Percentiles rank a stretch among this genome's conserved stretches.
Evolutionary conservation across 2,113 vertebrate species (phyloP).

Genomic region (Bombycilla garrulus): DNA sequence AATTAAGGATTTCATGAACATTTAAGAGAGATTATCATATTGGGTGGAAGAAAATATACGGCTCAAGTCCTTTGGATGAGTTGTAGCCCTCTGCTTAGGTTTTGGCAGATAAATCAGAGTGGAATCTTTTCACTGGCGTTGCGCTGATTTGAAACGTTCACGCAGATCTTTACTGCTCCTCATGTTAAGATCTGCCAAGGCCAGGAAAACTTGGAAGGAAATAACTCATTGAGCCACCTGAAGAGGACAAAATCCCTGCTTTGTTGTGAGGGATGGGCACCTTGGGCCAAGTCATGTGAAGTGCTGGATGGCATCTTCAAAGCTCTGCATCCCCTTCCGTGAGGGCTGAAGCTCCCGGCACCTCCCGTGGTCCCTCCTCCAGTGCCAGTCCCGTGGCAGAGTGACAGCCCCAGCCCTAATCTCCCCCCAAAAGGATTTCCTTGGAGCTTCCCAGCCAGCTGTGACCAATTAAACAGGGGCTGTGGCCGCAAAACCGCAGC

Average conservation of each 20-base stretch:
- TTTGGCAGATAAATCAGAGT: not conserved
- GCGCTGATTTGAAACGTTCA: not conserved
- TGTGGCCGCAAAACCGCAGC: not conserved
- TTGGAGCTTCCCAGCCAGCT: not conserved
- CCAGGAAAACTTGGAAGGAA: not conserved
- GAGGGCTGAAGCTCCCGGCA: not conserved
- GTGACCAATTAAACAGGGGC: not conserved
- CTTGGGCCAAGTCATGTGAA: not conserved
- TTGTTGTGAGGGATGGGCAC: not conserved
- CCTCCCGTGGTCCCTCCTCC: not conserved
- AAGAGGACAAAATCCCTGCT: not conserved
- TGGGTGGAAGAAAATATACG: not conserved
- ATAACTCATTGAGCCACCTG: not conserved
- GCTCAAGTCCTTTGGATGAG: not conserved
- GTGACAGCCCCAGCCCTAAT: not conserved
- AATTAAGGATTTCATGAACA: conserved; percentile 1
- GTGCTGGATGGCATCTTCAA: not conserved
- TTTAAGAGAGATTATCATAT: not conserved
- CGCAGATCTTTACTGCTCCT: not conserved
- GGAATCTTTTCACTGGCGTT: not conserved
- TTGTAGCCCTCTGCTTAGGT: not conserved
- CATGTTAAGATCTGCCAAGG: fast-evolving
- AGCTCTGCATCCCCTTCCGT: fast-evolving
- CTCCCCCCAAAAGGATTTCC: not conserved
- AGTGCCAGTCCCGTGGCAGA: not conserved